Evolutionary conservation across 2,113 vertebrate genomes (phyloP).

Genomic region (Asarcornis scutulata): DNA sequence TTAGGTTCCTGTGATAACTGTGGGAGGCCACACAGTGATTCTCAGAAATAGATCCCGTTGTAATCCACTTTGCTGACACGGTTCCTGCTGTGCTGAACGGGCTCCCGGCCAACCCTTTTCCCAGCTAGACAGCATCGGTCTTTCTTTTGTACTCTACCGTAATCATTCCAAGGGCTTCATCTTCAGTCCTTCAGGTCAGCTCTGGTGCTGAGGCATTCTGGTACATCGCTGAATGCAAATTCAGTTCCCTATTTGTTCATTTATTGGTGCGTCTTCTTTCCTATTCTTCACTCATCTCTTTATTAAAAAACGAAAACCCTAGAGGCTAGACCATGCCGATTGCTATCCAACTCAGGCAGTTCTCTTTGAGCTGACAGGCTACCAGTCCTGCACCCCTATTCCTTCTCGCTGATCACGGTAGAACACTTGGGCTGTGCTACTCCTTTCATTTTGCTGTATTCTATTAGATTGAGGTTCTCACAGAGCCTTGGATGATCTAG

Average conservation of each 20-base stretch:
- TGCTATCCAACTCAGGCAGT: not conserved
- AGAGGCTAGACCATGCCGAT: not conserved
- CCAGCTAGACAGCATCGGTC: not conserved
- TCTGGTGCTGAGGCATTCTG: not conserved
- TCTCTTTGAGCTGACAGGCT: not conserved
- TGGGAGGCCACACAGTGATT: not conserved
- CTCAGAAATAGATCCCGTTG: not conserved
- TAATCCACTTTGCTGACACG: not conserved
- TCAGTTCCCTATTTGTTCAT: not conserved
- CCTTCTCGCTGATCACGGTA: not conserved
- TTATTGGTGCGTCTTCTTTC: not conserved
- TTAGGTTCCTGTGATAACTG: conserved; percentile 21
- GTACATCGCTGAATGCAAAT: not conserved
- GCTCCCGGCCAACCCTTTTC: not conserved
- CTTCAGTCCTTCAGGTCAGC: not conserved
- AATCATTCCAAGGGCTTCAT: not conserved
- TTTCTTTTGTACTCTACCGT: not conserved
- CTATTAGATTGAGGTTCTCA: accelerated
- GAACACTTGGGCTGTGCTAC: not conserved
- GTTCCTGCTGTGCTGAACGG: not conserved
- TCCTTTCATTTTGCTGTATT: not conserved
- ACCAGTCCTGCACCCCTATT: not conserved
- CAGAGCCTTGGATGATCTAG: not conserved
- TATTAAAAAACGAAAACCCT: not conserved
- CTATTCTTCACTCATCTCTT: not conserved